Evolutionary conservation across 53 echinoderm and acorn worm species (phyloP), one percentile per base, ranked within the genome.

Genomic region (Astropecten irregularis): DNA sequence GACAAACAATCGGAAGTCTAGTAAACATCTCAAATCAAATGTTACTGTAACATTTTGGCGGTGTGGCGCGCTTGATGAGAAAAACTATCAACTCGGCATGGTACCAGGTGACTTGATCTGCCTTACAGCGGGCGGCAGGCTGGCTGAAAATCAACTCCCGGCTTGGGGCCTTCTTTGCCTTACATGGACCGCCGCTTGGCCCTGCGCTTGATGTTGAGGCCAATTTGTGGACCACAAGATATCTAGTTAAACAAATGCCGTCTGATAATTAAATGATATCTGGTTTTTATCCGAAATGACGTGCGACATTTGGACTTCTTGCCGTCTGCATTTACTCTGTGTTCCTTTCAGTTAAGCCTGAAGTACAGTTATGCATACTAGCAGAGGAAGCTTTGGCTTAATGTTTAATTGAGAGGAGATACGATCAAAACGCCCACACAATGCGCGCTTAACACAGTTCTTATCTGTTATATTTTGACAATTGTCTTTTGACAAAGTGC

Each of bases 11-110:
- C 30, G 62, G 60, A 62, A 62, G 49, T 62, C 79, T 19, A 49
- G 79, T 79, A 79, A 79, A 79, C 79, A 79, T 46, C 79, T 39
- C 47, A 47, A 62, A 25, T 3, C 46, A 62, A 85, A 85, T 74
- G 86, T 85, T 76, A 85, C 86, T 63, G 86, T 85, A 74, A 53
- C 86, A 71, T 85, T 85, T 71, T 47, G 72, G 60, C 84, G 65
- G 60, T 64, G 84, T 84, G 57, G 86, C 76, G 72, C 46, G 64
- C 47, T 49, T 88, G 87, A 93, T 87, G 87, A 87, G 90, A 87
- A 90, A 93, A 90, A 93, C 93, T 87, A 93, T 93, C 93, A 93
- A 84, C 92, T 47, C 92, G 73, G 85, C 92, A 39, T 73, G 85
- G 72, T 25, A 66, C 74, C 61, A 37, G 50, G 82, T 81, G 66